phyloP scores from a whole-genome alignment of 1,140 invertebrate species.

The Aphelenchoides besseyi region DNA sequence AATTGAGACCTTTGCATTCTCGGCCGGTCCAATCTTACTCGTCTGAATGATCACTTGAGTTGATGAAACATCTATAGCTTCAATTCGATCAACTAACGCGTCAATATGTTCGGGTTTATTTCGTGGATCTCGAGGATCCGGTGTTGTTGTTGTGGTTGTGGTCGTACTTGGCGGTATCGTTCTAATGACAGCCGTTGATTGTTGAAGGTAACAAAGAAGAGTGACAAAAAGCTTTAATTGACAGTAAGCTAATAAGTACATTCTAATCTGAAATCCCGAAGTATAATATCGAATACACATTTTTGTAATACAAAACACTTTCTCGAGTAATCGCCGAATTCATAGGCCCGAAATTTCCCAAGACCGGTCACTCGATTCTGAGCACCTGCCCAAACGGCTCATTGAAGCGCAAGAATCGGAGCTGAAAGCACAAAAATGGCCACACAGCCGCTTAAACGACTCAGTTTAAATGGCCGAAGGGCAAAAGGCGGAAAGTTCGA shows the following conservation, averaged over 20 bases:
- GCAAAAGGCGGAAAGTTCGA: not conserved
- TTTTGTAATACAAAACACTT: too few species aligned
- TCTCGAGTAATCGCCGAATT: too few species aligned
- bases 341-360: too few species aligned
- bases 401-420: not conserved
- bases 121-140: not conserved
- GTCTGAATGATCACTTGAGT: constrained; percentile 53
- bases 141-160: not conserved
- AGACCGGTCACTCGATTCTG: too few species aligned
- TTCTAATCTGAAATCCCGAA: too few species aligned
- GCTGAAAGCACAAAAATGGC: constrained; percentile 2
- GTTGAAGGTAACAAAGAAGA: not conserved
- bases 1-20: constrained; percentile 44
- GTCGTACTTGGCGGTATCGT: constrained; percentile 2
- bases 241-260: too few species aligned
- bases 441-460: not conserved
- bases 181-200: not conserved
- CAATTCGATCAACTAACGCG: constrained; percentile 41
- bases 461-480: not conserved
- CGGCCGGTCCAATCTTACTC: constrained; percentile 49
- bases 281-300: too few species aligned
- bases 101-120: constrained; percentile 6
- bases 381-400: too few species aligned
- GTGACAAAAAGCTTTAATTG: not conserved
- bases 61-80: constrained; percentile 51